A percentile compares a stretch with the other conserved stretches of the same genome.
phyloP scores from a whole-genome alignment of 2,113 vertebrate genomes.

The Sylvia atricapilla region DNA sequence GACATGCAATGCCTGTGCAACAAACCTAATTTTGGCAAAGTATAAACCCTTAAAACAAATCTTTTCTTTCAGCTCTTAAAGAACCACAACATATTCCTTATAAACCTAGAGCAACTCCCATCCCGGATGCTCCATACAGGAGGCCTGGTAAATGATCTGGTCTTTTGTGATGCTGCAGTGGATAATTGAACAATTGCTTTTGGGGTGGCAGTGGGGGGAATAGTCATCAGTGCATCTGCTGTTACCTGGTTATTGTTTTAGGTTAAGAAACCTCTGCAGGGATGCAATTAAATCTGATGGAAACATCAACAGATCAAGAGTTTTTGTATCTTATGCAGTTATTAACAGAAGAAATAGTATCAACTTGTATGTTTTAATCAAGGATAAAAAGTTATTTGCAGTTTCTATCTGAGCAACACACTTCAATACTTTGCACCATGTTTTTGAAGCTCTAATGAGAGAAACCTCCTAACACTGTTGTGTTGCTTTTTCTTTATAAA shows the following conservation, averaged over 20 bases:
- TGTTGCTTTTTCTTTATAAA: background rate
- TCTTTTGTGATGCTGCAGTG: background rate
- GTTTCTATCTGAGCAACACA: background rate
- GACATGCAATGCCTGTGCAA: background rate
- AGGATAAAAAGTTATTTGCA: background rate
- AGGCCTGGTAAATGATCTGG: slow-evolving; percentile 72
- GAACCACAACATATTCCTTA: slow-evolving; percentile 45
- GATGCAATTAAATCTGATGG: background rate
- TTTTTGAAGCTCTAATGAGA: background rate
- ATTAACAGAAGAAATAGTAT: background rate
- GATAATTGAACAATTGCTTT: background rate
- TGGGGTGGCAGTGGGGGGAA: background rate
- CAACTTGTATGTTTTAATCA: background rate
- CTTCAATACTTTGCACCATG: background rate
- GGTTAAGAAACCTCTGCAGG: background rate
- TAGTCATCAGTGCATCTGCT: background rate
- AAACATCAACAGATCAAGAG: background rate
- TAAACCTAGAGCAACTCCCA: slow-evolving; percentile 51
- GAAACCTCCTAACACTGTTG: background rate
- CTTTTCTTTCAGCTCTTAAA: slow-evolving; percentile 68
- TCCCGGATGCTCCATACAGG: slow-evolving; percentile 13
- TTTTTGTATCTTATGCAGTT: background rate
- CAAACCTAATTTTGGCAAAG: background rate
- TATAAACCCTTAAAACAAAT: background rate
- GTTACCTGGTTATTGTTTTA: background rate